Evolutionary conservation across 2,797 vertebrate genomes (phyloP).

Genomic region (Notolabrus celidotus): DNA sequence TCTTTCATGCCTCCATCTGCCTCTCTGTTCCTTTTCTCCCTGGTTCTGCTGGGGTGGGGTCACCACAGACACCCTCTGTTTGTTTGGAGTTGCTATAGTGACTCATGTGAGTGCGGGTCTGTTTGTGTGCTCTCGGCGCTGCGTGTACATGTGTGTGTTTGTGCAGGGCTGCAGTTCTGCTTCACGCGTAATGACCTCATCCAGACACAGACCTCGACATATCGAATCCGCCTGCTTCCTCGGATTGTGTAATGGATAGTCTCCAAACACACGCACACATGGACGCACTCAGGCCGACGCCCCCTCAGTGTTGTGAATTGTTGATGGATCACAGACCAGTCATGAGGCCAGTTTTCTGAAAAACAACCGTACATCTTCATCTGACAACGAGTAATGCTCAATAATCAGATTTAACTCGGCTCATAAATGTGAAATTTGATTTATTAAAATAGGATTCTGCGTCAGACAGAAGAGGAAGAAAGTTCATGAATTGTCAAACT

Average conservation of each 20-base stretch:
- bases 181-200: slow-evolving; percentile 75
- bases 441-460: slow-evolving; percentile 16
- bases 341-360: slow-evolving; percentile 22
- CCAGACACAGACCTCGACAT: slow-evolving; percentile 66
- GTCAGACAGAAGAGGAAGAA: slow-evolving; percentile 8
- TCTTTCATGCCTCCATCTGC: slow-evolving; percentile 38
- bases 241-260: slow-evolving; percentile 74
- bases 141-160: slow-evolving; percentile 31
- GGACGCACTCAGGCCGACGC: slow-evolving; percentile 40
- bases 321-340: slow-evolving; percentile 42
- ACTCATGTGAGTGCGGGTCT: slow-evolving; percentile 49
- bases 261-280: slow-evolving; percentile 29
- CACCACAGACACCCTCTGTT: slow-evolving; percentile 70
- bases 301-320: slow-evolving; percentile 44
- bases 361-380: slow-evolving; percentile 13
- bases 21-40: slow-evolving; percentile 26
- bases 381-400: slow-evolving; percentile 30
- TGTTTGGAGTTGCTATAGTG: slow-evolving; percentile 79
- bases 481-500: slow-evolving; percentile 52
- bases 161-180: slow-evolving; percentile 54
- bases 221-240: slow-evolving; percentile 73
- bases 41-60: slow-evolving; percentile 60
- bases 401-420: slow-evolving; percentile 39
- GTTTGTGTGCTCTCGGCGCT: slow-evolving; percentile 11
- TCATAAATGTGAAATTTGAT: slow-evolving; percentile 28